Conservation (phyloP, 2,797 vertebrate genomes). For the Muraenolepis orangiensis region DNA sequence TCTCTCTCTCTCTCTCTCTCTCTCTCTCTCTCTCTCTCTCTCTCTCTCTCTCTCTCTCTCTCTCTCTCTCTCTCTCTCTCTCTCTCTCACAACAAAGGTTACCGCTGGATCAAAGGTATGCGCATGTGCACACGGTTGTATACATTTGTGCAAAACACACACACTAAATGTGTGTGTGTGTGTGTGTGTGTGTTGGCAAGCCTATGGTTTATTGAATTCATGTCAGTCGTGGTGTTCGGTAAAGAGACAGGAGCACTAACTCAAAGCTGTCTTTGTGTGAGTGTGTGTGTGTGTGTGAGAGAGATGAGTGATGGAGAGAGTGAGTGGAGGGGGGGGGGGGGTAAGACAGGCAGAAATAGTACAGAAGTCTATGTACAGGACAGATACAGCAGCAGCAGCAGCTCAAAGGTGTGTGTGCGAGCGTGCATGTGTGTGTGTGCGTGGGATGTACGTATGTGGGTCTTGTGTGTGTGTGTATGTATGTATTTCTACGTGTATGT, state of each 20-base stretch:
- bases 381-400: constrained; percentile 41
- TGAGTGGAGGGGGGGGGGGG: background rate
- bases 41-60: too few species aligned
- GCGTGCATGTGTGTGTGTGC: too few species aligned
- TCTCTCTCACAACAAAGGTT: too few species aligned
- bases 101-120: constrained; percentile 39
- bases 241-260: constrained; percentile 54
- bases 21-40: too few species aligned
- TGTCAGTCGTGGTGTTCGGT: constrained; percentile 14
- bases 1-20: too few species aligned
- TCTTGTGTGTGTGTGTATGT: too few species aligned
- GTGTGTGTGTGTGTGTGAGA: constrained; percentile 36
- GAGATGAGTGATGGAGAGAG: constrained; percentile 2
- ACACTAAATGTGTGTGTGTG: background rate
- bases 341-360: constrained; percentile 30
- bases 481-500: too few species aligned
- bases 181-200: constrained; percentile 31
- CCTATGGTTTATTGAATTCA: constrained; percentile 22
- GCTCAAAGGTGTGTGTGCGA: too few species aligned
- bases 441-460: too few species aligned
- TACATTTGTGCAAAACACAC: constrained; percentile 7
- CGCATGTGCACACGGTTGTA: constrained; percentile 24
- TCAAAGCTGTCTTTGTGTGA: constrained; percentile 47
- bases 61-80: too few species aligned
- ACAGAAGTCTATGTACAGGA: constrained; percentile 33